Conservation (phyloP, 2,113 vertebrate species). For the Pterocles gutturalis region DNA sequence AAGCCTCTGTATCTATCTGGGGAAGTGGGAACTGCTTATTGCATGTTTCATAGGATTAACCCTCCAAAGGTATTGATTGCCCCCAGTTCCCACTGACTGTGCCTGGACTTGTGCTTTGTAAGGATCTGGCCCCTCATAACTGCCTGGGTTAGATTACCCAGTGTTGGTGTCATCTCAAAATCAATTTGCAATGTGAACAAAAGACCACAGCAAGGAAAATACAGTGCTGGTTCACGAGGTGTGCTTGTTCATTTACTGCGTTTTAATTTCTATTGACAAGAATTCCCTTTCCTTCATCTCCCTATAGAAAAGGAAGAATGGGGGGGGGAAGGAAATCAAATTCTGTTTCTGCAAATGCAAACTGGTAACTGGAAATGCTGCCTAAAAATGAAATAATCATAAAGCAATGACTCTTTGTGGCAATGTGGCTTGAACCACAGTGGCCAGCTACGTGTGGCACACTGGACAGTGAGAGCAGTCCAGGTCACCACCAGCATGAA, state of each 20-base stretch:
- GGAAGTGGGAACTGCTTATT: neutral
- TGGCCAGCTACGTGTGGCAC: accelerated
- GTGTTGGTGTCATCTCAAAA: slow-evolving; percentile 17
- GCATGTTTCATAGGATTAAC: slow-evolving; percentile 2
- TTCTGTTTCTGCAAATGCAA: neutral
- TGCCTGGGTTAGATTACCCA: neutral
- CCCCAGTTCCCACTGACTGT: neutral
- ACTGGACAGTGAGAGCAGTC: neutral
- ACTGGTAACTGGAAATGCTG: neutral
- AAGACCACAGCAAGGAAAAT: slow-evolving; percentile 39
- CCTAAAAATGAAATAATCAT: neutral
- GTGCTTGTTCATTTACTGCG: neutral
- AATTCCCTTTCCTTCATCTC: neutral
- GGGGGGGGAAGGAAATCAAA: neutral
- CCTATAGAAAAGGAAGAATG: neutral
- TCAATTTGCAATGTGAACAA: slow-evolving; percentile 7
- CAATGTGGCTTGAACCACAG: accelerated
- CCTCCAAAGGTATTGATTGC: neutral
- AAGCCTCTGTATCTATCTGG: neutral
- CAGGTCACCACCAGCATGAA: neutral
- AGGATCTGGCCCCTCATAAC: neutral
- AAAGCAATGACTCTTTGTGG: neutral
- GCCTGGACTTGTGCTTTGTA: neutral
- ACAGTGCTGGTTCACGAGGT: neutral
- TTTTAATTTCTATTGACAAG: neutral